Percentiles rank a stretch among this genome's conserved stretches.
Conservation (phyloP, 2,113 vertebrate genomes). For the Antechinus stuartii region DNA sequence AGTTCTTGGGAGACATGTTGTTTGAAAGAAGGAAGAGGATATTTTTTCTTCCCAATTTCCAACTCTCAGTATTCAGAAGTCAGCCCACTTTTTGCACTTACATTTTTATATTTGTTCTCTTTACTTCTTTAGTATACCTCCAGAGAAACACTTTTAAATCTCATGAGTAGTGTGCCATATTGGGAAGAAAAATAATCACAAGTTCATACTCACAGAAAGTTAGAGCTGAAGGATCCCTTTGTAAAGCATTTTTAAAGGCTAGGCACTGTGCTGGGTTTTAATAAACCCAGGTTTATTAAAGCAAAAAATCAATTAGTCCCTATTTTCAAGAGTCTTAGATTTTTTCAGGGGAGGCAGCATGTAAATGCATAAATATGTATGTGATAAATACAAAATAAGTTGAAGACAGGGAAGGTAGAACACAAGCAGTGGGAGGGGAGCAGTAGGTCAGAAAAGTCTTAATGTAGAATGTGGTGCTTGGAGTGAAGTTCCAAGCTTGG, state of each 20-base stretch:
- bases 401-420: background rate
- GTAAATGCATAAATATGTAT: background rate
- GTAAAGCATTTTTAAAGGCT: background rate
- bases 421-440: background rate
- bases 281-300: background rate
- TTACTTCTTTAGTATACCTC: background rate
- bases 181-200: conserved; percentile 17
- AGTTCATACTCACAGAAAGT: background rate
- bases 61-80: background rate
- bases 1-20: background rate
- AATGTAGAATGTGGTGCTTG: background rate
- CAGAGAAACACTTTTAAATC: background rate
- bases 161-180: conserved; percentile 17
- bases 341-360: background rate
- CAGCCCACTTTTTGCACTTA: background rate
- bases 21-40: background rate
- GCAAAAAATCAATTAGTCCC: background rate
- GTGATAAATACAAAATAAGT: background rate
- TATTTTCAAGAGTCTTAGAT: background rate
- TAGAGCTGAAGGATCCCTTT: background rate
- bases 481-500: background rate
- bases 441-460: background rate
- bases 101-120: background rate
- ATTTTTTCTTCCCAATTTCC: background rate
- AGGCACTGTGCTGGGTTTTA: background rate